These are phyloP conservation scores for Lasioglossum baleicum DNA, from an alignment of 1,140 invertebrate species.

Conservation along the genomic window DNA sequence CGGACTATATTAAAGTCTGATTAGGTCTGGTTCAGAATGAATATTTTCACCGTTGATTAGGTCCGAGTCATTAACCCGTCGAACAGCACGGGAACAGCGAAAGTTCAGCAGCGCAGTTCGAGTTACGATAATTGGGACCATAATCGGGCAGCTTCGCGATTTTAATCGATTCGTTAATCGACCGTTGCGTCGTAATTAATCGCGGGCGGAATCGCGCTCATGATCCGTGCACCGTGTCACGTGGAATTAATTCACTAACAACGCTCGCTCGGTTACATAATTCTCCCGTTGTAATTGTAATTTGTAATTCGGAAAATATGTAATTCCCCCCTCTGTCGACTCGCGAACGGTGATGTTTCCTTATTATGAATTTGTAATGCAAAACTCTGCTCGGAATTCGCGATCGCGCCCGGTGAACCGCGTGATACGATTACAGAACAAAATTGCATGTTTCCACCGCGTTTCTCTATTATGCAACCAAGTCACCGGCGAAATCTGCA, in stretches of 20 bases:
- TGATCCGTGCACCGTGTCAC: conserved; percentile 1
- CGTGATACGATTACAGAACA: neutral
- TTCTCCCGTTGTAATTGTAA: conserved; percentile 19
- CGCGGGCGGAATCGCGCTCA: conserved; percentile 2
- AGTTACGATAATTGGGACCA: neutral
- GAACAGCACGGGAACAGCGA: too few relatives aligned
- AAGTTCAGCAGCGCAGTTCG: neutral
- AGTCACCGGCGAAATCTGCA: neutral
- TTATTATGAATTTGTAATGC: conserved; percentile 28
- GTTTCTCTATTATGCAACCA: neutral
- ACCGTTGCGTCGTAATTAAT: conserved; percentile 27
- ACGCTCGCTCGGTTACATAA: conserved; percentile 17
- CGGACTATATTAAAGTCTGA: too few relatives aligned
- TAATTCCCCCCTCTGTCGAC: neutral
- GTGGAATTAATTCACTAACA: conserved; percentile 30
- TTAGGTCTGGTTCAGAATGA: too few relatives aligned
- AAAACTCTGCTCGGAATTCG: conserved; percentile 3
- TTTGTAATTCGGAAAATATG: conserved; percentile 36
- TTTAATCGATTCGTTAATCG: conserved; percentile 34
- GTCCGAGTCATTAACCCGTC: too few relatives aligned
- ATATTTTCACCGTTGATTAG: too few relatives aligned
- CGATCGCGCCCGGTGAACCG: neutral
- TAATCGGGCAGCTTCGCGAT: neutral
- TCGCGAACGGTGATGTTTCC: neutral
- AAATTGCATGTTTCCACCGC: conserved; percentile 11